phyloP scores from a whole-genome alignment of 2,113 vertebrate species.

The Aptenodytes patagonicus region DNA sequence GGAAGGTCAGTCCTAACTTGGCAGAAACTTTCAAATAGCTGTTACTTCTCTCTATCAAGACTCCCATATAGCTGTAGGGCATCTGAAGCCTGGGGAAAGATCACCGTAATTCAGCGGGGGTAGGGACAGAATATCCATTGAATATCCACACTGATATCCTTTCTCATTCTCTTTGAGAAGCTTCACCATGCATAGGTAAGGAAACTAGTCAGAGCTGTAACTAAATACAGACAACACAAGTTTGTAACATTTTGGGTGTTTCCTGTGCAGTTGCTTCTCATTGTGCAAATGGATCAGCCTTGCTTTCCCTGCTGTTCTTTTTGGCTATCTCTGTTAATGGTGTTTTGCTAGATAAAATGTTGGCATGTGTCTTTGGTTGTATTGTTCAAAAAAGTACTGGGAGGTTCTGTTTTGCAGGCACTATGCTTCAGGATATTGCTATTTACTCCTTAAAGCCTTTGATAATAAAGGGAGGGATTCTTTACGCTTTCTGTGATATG shows the following conservation, averaged over 20 bases:
- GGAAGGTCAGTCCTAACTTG: slow-evolving; percentile 78
- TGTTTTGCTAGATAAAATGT: not conserved
- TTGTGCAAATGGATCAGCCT: not conserved
- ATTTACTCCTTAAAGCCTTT: not conserved
- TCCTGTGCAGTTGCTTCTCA: not conserved
- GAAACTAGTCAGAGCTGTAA: not conserved
- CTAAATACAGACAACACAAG: not conserved
- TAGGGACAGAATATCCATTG: not conserved
- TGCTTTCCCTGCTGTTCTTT: not conserved
- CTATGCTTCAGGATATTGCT: not conserved
- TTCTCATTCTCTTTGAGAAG: not conserved
- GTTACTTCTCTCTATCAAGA: slow-evolving; percentile 74
- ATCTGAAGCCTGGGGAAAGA: slow-evolving; percentile 69
- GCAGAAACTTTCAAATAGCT: slow-evolving; percentile 75
- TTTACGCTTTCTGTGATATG: not conserved
- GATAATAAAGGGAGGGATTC: not conserved
- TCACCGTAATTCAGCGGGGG: not conserved
- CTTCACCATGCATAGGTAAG: not conserved
- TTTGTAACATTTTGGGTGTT: not conserved
- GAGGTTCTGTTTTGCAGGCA: not conserved
- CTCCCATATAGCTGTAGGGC: slow-evolving; percentile 79
- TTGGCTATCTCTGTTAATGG: not conserved
- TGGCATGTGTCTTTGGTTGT: not conserved
- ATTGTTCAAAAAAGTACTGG: not conserved
- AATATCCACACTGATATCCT: not conserved